Base-by-base conservation (phyloP, 2,113 vertebrate genomes). In the Antechinus flavipes region DNA sequence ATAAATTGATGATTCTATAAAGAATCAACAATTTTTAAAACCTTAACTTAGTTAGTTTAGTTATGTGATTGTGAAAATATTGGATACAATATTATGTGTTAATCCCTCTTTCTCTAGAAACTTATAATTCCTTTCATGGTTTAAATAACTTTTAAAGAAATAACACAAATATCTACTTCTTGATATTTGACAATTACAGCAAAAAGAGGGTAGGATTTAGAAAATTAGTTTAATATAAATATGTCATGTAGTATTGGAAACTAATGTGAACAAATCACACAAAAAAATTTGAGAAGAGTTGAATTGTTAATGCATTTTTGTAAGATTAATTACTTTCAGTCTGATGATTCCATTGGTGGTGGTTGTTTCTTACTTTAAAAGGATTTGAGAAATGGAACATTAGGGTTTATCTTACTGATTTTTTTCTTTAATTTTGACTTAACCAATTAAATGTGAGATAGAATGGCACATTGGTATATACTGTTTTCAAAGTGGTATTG, bases 241-340 rank as follows among this genome's bases (percentile, higher is more conserved):
- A 27, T 46, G 84, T 90, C 35, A 55, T 2, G 52, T 14, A 58
- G 25, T 19, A 93, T 9, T 53, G 95, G 52, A 94, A 97, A 93
- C 89, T 47, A 90, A 93, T 92, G 93, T 90, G 90, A 95, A 94
- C 46, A 89, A 92, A 96, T 12, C n/a, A 94, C 2, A 54, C 55
- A 94, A 94, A 35, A 92, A 93, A 26, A 12, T 93, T 95, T 92
- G 56, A 56, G 91, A 27, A 27, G 1, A 54, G 56, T 90, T n/a
- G 93, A 55, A 90, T 6, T 54, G 16, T 12, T 92, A 42, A 52
- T 53, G 14, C 23, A 92, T 30, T 94, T 94, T 27, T 91, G 26
- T 93, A 76, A 94, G 91, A 35, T n/a, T 54, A 30, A 76, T 49
- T 92, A 26, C 35, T 56, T 90, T 52, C 27, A 89, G 7, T 76